Conservation (phyloP, 1,140 invertebrate species). For the Pantala flavescens region DNA sequence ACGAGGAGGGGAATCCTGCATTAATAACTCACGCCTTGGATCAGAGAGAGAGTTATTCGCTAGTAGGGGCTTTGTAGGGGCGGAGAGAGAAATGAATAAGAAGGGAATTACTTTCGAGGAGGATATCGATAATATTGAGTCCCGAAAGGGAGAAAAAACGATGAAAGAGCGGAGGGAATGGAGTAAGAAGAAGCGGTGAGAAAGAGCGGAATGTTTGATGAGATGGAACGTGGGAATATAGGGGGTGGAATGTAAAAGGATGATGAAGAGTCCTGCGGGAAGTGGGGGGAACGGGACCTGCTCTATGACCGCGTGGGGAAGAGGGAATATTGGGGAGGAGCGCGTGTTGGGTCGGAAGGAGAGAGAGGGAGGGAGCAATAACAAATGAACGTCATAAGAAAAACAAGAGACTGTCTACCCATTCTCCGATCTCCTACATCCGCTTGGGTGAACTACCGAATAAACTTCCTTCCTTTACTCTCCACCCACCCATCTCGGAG, state of each 20-base stretch:
- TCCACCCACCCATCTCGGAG: not conserved
- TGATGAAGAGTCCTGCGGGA: too few species aligned
- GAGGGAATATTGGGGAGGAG: not conserved
- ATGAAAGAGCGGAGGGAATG: not conserved
- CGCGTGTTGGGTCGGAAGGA: not conserved
- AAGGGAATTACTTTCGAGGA: not conserved
- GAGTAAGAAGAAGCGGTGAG: not conserved
- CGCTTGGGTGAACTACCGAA: not conserved
- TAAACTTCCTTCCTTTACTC: not conserved
- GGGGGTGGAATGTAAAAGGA: too few species aligned
- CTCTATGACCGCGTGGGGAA: not conserved
- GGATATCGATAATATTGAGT: too few species aligned
- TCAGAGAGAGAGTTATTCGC: too few species aligned
- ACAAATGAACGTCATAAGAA: constrained; percentile 10
- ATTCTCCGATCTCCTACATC: not conserved
- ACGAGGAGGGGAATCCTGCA: too few species aligned
- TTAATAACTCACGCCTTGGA: too few species aligned
- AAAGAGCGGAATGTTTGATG: constrained; percentile 5
- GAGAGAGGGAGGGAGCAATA: not conserved
- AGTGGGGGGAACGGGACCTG: too few species aligned
- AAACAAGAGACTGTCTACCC: not conserved
- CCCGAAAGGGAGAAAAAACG: not conserved
- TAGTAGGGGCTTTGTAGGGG: too few species aligned
- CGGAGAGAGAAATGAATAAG: not conserved
- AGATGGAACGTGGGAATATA: not conserved